A percentile compares a stretch with the other conserved stretches of the same genome.
Conservation (phyloP, 2,113 vertebrate genomes). For the Microtus richardsoni region DNA sequence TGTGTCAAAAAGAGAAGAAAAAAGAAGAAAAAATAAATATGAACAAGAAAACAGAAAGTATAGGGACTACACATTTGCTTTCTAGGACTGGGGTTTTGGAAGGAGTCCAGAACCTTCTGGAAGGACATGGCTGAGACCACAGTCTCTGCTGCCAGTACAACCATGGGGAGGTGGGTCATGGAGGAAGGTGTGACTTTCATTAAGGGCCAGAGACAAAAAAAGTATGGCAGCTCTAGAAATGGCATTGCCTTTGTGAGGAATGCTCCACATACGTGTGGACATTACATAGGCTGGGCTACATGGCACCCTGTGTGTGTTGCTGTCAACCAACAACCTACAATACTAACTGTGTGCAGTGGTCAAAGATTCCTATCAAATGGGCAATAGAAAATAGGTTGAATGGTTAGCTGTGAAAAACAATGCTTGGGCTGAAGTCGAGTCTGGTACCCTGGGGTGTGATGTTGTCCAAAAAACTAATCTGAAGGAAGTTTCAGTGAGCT, state of each 20-base stretch:
- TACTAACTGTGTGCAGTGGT: neutral
- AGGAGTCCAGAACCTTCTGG: neutral
- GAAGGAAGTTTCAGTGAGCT: conserved; percentile 43
- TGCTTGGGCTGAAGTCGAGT: conserved; percentile 4
- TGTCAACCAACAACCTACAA: neutral
- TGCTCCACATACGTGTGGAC: neutral
- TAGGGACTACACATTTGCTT: neutral
- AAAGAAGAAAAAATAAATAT: neutral
- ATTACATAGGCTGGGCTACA: neutral
- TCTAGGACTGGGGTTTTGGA: neutral
- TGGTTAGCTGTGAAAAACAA: conserved; percentile 32
- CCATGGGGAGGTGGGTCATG: neutral
- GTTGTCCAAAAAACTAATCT: neutral
- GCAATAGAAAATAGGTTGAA: neutral
- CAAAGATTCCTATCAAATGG: neutral
- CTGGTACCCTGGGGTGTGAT: neutral
- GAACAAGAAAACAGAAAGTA: neutral
- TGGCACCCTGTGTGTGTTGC: rapidly evolving
- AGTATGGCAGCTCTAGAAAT: neutral
- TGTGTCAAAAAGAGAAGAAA: neutral
- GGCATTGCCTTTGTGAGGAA: neutral
- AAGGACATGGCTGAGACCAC: neutral
- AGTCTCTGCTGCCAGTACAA: neutral
- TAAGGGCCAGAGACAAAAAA: neutral
- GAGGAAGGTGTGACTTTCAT: neutral